These are phyloP conservation scores for Euplagia quadripunctaria DNA, from an alignment of 2,888 invertebrate genomes.

Conservation along the genomic window DNA sequence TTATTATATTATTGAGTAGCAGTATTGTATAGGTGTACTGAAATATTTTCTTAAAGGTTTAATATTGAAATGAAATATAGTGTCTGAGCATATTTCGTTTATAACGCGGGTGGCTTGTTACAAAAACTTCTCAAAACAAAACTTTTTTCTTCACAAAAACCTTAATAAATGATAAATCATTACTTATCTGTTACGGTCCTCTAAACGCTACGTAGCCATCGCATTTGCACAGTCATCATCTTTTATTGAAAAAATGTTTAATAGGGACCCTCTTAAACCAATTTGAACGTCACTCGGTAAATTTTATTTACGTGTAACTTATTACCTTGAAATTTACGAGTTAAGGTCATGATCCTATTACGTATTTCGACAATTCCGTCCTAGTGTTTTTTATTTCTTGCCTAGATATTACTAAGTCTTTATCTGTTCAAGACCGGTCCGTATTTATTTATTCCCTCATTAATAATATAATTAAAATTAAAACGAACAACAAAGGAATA, in stretches of 20 bases:
- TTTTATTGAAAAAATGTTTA: constrained; percentile 9
- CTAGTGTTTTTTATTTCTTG: not conserved
- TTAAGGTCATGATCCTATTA: not conserved
- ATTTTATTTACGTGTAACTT: constrained; percentile 1
- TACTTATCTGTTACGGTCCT: not conserved
- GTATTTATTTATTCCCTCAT: not conserved
- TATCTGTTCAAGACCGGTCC: not conserved
- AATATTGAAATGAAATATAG: too few species aligned
- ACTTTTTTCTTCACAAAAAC: not conserved
- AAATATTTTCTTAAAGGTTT: too few species aligned
- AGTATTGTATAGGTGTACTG: too few species aligned
- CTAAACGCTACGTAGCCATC: not conserved
- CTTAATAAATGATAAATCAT: not conserved
- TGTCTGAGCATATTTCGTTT: not conserved
- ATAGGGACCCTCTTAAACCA: constrained; percentile 2
- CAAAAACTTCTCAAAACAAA: not conserved
- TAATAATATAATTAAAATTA: not conserved
- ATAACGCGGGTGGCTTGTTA: not conserved
- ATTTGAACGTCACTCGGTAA: not conserved
- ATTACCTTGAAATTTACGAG: constrained; percentile 2
- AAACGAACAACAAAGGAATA: not conserved
- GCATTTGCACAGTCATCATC: constrained; percentile 1
- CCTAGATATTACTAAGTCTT: not conserved
- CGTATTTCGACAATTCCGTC: not conserved
- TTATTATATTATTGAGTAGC: too few species aligned